Conservation (phyloP, 2,113 vertebrate genomes). For the Alouatta palliata region DNA sequence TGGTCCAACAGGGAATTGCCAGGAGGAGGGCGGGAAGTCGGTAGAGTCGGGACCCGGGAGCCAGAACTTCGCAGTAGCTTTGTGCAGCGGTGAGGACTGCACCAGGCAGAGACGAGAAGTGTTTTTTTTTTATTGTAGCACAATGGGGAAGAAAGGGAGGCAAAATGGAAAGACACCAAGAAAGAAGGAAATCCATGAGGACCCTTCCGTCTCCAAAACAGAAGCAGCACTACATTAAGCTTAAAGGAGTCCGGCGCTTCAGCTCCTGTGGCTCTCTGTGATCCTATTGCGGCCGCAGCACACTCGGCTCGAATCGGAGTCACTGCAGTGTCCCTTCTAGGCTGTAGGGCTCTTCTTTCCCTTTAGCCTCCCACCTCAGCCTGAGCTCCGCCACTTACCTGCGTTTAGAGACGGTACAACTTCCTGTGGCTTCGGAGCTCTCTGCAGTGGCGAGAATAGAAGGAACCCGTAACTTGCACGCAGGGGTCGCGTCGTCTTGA, state of each 20-base stretch:
- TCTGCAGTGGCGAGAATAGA: rapidly evolving
- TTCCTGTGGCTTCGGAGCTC: background rate
- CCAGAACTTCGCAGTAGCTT: background rate
- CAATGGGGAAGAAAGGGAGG: background rate
- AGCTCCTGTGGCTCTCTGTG: slow-evolving; percentile 75
- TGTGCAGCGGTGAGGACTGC: background rate
- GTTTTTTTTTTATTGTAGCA: background rate
- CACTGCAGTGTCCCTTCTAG: slow-evolving; percentile 67
- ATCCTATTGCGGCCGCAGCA: slow-evolving; percentile 87
- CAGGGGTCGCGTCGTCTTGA: too few species aligned
- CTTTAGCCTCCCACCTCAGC: background rate
- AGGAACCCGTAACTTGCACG: background rate
- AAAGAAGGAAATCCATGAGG: background rate
- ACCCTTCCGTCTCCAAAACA: background rate
- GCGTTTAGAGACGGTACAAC: too few species aligned
- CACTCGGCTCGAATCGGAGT: slow-evolving; percentile 87
- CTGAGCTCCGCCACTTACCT: too few species aligned
- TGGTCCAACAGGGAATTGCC: rapidly evolving
- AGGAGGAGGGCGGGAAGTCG: background rate
- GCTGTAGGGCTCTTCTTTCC: background rate
- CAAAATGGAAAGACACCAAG: background rate
- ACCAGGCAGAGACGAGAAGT: background rate
- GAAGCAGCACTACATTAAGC: too few species aligned
- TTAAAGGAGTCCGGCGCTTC: too few species aligned
- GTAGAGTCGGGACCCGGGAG: too few species aligned